phyloP scores from a whole-genome alignment of 2,113 vertebrate species.

The Chaetura pelagica region DNA sequence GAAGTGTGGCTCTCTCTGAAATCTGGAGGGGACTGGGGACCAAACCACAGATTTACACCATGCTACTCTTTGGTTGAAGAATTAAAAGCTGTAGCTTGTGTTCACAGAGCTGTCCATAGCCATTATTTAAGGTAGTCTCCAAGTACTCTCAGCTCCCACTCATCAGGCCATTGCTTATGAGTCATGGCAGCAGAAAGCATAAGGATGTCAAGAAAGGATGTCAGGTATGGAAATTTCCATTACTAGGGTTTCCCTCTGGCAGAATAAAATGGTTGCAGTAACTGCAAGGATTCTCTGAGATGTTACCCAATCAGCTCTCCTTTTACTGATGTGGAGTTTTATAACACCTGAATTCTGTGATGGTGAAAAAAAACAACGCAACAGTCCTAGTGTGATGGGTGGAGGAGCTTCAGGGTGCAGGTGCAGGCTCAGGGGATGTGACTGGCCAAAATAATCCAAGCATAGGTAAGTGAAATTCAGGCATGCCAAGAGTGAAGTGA shows the following conservation, averaged over 20 bases:
- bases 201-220: constrained; percentile 25
- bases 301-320: neutral
- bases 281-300: neutral
- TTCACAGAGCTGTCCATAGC: neutral
- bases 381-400: neutral
- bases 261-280: constrained; percentile 3
- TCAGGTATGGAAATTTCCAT: constrained; percentile 61
- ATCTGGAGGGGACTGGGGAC: neutral
- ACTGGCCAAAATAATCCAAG: neutral
- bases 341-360: neutral
- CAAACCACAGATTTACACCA: neutral
- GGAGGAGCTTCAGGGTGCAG: neutral
- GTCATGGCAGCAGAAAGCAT: neutral
- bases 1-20: neutral
- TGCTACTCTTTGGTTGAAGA: neutral
- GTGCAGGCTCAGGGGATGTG: neutral
- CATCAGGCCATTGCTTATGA: constrained; percentile 21
- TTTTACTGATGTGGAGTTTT: neutral
- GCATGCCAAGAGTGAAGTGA: neutral
- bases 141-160: neutral
- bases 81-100: neutral
- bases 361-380: neutral
- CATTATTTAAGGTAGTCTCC: neutral
- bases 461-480: neutral
- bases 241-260: constrained; percentile 16